phyloP scores from a whole-genome alignment of 2,797 vertebrate species.

The Pangasius djambal region DNA sequence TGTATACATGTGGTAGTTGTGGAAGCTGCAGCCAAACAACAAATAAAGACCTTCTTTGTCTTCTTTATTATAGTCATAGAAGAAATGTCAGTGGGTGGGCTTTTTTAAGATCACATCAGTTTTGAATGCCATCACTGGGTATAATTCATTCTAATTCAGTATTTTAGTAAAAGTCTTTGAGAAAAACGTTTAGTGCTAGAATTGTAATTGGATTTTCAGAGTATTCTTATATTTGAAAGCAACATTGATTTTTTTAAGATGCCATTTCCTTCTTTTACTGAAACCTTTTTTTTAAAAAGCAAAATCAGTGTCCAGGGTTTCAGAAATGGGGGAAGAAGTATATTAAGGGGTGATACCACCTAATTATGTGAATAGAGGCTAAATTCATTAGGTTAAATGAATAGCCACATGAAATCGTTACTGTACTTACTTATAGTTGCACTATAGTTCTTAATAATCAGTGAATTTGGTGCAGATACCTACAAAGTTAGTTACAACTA shows the following conservation, averaged over 20 bases:
- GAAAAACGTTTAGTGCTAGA: neutral
- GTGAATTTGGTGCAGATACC: neutral
- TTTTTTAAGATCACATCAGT: neutral
- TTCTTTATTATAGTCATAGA: neutral
- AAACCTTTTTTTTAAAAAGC: neutral
- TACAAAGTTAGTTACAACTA: neutral
- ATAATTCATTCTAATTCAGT: neutral
- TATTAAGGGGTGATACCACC: neutral
- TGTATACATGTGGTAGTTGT: constrained; percentile 2
- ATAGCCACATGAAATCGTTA: neutral
- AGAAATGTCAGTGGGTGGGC: constrained; percentile 30
- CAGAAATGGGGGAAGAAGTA: neutral
- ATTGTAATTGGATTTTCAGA: neutral
- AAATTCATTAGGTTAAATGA: no score
- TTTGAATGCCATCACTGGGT: neutral
- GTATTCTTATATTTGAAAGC: neutral
- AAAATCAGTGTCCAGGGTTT: neutral
- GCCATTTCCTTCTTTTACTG: neutral
- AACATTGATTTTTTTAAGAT: neutral
- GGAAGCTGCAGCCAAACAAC: constrained; percentile 5
- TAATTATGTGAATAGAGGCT: neutral
- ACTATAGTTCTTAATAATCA: neutral
- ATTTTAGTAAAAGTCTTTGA: neutral
- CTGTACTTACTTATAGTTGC: neutral
- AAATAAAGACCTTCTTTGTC: constrained; percentile 6